These are phyloP conservation scores for Drosophila equinoxialis DNA, from an alignment of 1,140 invertebrate genomes.

Conservation along the genomic window DNA sequence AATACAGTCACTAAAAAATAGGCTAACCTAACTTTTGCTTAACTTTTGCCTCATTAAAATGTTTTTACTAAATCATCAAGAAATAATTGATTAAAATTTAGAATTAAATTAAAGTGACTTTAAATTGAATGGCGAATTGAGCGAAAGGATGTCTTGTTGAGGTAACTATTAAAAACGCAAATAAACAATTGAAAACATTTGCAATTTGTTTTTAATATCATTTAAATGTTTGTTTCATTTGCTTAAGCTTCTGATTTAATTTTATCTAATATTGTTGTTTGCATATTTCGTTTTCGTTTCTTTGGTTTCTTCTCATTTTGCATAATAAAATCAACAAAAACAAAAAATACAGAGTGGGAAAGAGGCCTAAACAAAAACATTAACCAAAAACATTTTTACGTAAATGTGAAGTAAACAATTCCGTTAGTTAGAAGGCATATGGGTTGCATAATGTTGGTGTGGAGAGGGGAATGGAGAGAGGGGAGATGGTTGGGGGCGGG, in stretches of 20 bases:
- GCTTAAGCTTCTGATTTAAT: conserved; percentile 2
- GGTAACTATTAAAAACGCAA: not conserved
- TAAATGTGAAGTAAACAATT: conserved; percentile 39
- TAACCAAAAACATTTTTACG: conserved; percentile 57
- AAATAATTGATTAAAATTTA: too few relatives aligned
- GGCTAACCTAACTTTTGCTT: too few relatives aligned
- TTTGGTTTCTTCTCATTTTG: conserved; percentile 49
- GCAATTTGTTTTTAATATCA: not conserved
- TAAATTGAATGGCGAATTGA: too few relatives aligned
- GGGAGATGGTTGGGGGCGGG: not conserved
- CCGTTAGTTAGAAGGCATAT: conserved; percentile 11
- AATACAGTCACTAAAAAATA: too few relatives aligned
- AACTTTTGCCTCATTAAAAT: too few relatives aligned
- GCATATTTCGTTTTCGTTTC: not conserved
- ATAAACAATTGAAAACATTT: not conserved
- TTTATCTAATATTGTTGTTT: not conserved
- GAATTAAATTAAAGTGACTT: too few relatives aligned
- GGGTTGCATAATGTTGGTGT: conserved; percentile 9
- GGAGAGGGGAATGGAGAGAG: not conserved
- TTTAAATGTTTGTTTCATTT: not conserved
- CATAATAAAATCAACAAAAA: conserved; percentile 63
- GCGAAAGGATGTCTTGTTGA: too few relatives aligned
- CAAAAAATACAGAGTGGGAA: not conserved
- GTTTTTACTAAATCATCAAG: too few relatives aligned
- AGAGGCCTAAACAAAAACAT: conserved; percentile 64